Percentiles rank a stretch among this genome's conserved stretches.
These are phyloP conservation scores for Aphelenchoides bicaudatus DNA, from an alignment of 2,888 invertebrate genomes.

Conservation along the genomic window DNA sequence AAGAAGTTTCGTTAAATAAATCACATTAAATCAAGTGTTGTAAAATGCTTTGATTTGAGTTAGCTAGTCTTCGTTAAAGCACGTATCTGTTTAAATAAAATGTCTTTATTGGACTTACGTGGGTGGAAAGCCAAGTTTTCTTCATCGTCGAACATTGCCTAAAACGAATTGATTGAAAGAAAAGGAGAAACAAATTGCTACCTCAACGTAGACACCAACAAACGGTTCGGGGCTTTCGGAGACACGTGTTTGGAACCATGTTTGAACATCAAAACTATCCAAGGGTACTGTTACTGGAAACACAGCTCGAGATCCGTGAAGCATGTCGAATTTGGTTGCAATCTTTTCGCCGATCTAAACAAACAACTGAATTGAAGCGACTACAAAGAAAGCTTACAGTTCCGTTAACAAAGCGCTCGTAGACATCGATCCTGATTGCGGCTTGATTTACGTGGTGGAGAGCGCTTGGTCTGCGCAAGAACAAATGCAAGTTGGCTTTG, in stretches of 20 bases:
- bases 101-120: too few relatives aligned
- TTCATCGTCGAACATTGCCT: slow-evolving; percentile 37
- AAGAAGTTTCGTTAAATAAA: too few relatives aligned
- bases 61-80: too few relatives aligned
- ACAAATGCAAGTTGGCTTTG: slow-evolving; percentile 32
- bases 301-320: slow-evolving; percentile 20
- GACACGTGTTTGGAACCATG: slow-evolving; percentile 26
- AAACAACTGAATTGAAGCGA: not conserved
- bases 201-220: slow-evolving; percentile 36
- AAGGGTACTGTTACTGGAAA: slow-evolving; percentile 22
- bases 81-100: too few relatives aligned
- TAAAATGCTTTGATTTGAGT: too few relatives aligned
- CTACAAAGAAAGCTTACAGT: slow-evolving; percentile 32
- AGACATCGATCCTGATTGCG: slow-evolving; percentile 27
- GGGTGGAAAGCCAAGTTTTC: slow-evolving; percentile 46
- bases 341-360: slow-evolving; percentile 29
- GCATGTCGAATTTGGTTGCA: slow-evolving; percentile 30
- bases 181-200: too few relatives aligned
- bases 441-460: slow-evolving; percentile 21
- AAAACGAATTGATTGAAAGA: too few relatives aligned
- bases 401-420: slow-evolving; percentile 37
- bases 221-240: slow-evolving; percentile 21
- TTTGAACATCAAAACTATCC: slow-evolving; percentile 32
- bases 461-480: slow-evolving; percentile 27
- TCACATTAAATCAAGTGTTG: too few relatives aligned